Evolutionary conservation across 2,113 vertebrate species (phyloP).

Genomic region (Larimichthys polyactis): DNA sequence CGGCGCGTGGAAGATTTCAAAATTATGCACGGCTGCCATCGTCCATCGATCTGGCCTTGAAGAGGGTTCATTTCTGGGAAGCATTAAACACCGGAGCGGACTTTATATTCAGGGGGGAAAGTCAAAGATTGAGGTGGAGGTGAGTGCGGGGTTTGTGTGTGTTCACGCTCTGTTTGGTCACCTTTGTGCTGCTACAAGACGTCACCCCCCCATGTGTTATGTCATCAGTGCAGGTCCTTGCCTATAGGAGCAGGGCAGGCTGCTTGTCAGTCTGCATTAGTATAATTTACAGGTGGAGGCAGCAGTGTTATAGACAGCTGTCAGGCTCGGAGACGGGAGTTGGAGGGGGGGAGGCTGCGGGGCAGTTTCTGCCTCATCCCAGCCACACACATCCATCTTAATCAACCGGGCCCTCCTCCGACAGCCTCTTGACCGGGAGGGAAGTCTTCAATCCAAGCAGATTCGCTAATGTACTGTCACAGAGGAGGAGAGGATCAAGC

Average conservation of each 20-base stretch:
- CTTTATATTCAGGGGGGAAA: constrained; percentile 64
- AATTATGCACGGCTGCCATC: constrained; percentile 57
- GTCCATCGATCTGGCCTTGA: constrained; percentile 73
- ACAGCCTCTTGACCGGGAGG: constrained; percentile 65
- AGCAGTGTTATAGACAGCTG: constrained; percentile 77
- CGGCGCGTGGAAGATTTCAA: constrained; percentile 8
- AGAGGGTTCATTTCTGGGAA: constrained; percentile 51
- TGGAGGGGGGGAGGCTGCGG: constrained; percentile 42
- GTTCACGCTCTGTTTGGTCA: constrained; percentile 9
- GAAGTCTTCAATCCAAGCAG: constrained; percentile 48
- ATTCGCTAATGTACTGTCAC: constrained; percentile 71
- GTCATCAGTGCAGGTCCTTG: constrained; percentile 43
- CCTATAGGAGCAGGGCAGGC: constrained; percentile 36
- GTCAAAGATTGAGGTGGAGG: constrained; percentile 24
- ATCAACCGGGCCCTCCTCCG: constrained; percentile 51
- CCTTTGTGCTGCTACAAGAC: constrained; percentile 26
- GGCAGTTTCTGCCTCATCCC: constrained; percentile 54
- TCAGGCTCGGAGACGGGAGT: constrained; percentile 59
- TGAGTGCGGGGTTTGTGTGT: constrained; percentile 18
- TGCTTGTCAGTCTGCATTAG: constrained; percentile 70
- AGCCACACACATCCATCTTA: constrained; percentile 71
- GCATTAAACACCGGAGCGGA: constrained; percentile 12
- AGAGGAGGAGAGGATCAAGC: constrained; percentile 13
- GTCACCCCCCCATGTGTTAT: background rate
- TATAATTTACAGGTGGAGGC: constrained; percentile 73